A percentile compares a stretch with the other conserved stretches of the same genome.
phyloP scores from a whole-genome alignment of 2,888 invertebrate genomes.

The Standfussiana lucernea region DNA sequence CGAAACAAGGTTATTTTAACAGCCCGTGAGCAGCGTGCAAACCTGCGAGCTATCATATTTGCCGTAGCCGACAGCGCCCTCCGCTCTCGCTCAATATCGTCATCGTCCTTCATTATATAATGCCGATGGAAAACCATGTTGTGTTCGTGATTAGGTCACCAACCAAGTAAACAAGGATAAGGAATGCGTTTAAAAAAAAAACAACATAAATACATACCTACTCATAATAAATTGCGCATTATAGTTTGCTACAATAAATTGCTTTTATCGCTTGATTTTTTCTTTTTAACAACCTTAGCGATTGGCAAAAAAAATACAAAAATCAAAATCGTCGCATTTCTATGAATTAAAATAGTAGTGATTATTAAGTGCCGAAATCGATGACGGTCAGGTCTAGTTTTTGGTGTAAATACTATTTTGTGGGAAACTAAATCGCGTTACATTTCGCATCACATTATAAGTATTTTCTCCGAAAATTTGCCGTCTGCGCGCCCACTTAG shows the following conservation, averaged over 20 bases:
- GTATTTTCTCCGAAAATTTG: slow-evolving; percentile 8
- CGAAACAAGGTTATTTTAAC: no score
- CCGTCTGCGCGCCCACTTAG: slow-evolving; percentile 2
- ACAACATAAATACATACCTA: not conserved
- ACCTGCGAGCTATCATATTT: no score
- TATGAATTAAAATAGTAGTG: not conserved
- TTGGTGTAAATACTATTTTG: not conserved
- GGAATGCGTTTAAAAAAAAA: not conserved
- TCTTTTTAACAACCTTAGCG: not conserved
- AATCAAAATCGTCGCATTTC: not conserved
- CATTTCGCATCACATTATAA: not conserved
- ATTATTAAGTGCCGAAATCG: not conserved
- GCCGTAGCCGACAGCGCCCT: no score
- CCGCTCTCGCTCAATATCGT: no score
- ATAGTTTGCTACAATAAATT: not conserved
- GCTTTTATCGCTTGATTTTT: not conserved
- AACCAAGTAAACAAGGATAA: not conserved
- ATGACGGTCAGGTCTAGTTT: not conserved
- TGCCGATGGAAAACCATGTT: not conserved
- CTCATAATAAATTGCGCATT: not conserved
- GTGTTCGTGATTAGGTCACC: not conserved
- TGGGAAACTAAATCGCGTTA: slow-evolving; percentile 1
- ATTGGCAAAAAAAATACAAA: not conserved
- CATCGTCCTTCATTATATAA: no score
- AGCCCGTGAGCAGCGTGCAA: no score